Conservation (phyloP, 2,888 invertebrate genomes). For the Sarcophaga subvicina region DNA sequence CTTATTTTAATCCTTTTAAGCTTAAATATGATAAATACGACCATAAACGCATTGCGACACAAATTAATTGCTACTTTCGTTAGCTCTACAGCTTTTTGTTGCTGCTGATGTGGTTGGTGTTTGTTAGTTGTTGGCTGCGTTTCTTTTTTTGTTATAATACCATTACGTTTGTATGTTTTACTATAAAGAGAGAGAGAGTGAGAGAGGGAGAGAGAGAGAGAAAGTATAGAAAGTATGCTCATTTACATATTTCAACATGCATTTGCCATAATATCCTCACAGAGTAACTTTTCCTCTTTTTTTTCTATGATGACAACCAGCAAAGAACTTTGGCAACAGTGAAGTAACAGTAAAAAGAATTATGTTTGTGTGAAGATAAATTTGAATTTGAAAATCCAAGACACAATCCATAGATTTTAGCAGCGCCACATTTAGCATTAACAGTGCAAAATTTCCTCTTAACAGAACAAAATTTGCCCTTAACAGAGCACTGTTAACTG, state of each 20-base stretch:
- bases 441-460: no score
- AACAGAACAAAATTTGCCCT: no score
- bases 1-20: slow-evolving; percentile 28
- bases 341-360: background rate
- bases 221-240: slow-evolving; percentile 26
- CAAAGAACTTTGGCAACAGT: slow-evolving; percentile 8
- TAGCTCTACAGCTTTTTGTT: background rate
- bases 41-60: slow-evolving; percentile 62
- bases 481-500: no score
- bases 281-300: background rate
- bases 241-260: slow-evolving; percentile 26
- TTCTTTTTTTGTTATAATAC: background rate
- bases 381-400: no score
- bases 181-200: no score
- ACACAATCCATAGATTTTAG: no score
- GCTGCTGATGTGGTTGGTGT: background rate
- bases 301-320: background rate
- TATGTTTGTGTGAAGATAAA: no score
- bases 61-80: slow-evolving; percentile 58
- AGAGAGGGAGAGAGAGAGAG: background rate
- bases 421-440: no score
- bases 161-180: no score
- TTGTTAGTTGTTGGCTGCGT: background rate
- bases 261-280: background rate
- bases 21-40: slow-evolving; percentile 34